Evolutionary conservation across 1,140 invertebrate genomes (phyloP).

Genomic region (Apocrypta bakeri): DNA sequence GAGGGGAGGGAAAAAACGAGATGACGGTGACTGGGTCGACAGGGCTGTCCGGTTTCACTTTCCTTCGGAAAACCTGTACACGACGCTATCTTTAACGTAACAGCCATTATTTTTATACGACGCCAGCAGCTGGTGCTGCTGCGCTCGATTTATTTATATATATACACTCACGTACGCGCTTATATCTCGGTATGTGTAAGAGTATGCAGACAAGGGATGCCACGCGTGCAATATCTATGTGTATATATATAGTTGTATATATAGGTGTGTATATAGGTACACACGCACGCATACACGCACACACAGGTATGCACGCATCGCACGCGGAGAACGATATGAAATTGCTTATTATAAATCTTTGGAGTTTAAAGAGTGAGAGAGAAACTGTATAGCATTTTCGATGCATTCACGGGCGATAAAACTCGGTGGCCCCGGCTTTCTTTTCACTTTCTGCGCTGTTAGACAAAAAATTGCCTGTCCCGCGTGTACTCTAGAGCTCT

Average conservation of each 20-base stretch:
- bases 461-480: not conserved
- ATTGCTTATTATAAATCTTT: too few relatives aligned
- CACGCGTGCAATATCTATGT: too few relatives aligned
- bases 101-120: conserved; percentile 25
- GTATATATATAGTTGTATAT: too few relatives aligned
- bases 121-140: not conserved
- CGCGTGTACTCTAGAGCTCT: not conserved
- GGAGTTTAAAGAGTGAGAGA: too few relatives aligned
- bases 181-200: too few relatives aligned
- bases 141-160: not conserved
- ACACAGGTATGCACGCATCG: too few relatives aligned
- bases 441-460: not conserved
- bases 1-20: not conserved
- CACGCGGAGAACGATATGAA: too few relatives aligned
- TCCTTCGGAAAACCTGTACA: conserved; percentile 51
- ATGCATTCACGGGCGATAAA: conserved; percentile 1
- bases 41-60: conserved; percentile 50
- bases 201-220: too few relatives aligned
- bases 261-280: too few relatives aligned
- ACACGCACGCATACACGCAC: too few relatives aligned
- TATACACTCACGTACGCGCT: not conserved
- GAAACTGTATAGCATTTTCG: not conserved
- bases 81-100: conserved; percentile 15
- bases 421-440: not conserved
- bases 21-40: not conserved